Percentiles rank a stretch among this genome's conserved stretches.
Conservation (phyloP, 2,113 vertebrate genomes). For the Anseranas semipalmata region DNA sequence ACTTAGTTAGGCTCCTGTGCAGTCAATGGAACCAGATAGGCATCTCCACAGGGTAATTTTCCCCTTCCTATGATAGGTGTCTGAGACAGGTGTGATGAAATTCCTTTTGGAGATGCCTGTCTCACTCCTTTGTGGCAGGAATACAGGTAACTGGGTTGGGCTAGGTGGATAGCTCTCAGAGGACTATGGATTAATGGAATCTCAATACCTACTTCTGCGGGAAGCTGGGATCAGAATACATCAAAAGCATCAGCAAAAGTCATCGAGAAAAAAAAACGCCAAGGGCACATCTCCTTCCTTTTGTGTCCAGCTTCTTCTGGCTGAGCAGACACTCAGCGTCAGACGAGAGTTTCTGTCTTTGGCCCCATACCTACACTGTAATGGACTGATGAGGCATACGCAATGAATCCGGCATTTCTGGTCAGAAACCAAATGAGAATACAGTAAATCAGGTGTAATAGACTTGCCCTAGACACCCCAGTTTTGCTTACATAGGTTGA, state of each 20-base stretch:
- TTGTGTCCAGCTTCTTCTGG: background rate
- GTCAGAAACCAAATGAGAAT: background rate
- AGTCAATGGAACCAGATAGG: background rate
- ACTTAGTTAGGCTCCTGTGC: rapidly evolving
- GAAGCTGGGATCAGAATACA: background rate
- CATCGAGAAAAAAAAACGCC: background rate
- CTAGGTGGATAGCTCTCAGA: background rate
- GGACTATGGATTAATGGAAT: background rate
- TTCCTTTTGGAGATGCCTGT: background rate
- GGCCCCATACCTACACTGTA: background rate
- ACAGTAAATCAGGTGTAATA: background rate
- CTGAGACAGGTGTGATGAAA: background rate
- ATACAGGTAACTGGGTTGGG: background rate
- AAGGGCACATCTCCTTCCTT: background rate
- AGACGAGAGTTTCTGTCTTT: background rate
- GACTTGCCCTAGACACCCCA: too few species aligned
- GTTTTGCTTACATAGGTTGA: background rate
- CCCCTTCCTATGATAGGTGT: background rate
- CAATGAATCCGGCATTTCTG: background rate
- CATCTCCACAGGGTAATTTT: background rate
- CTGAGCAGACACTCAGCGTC: background rate
- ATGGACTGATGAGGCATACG: rapidly evolving
- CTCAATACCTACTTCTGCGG: background rate
- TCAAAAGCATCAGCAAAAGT: background rate
- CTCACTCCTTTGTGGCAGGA: background rate